These are phyloP conservation scores for Phortica magna DNA, from an alignment of 2,888 invertebrate species.

Conservation along the genomic window DNA sequence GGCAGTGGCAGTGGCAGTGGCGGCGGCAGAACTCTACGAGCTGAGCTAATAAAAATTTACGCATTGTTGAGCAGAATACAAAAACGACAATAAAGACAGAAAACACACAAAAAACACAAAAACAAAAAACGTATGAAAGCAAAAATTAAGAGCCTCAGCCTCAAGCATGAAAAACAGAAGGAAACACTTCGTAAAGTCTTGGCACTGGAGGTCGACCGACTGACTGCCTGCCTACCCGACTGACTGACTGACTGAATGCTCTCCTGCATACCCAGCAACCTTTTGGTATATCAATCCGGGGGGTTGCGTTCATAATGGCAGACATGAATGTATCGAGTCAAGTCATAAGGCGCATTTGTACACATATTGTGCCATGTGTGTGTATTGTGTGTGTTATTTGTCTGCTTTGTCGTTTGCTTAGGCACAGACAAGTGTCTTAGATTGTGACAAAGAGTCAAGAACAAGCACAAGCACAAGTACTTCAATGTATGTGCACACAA, in stretches of 20 bases:
- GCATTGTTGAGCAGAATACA: slow-evolving; percentile 53
- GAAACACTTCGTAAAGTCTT: neutral
- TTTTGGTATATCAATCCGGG: too few relatives aligned
- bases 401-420: slow-evolving; percentile 17
- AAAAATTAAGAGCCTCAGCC: slow-evolving; percentile 26
- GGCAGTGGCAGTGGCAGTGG: too few relatives aligned
- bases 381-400: neutral
- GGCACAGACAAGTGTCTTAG: slow-evolving; percentile 11
- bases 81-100: neutral
- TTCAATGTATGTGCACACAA: neutral
- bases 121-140: slow-evolving; percentile 38
- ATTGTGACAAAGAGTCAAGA: neutral
- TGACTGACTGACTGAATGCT: too few relatives aligned
- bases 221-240: too few relatives aligned
- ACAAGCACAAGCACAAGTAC: neutral
- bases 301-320: too few relatives aligned
- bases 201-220: neutral
- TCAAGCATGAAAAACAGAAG: slow-evolving; percentile 10
- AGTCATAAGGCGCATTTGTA: neutral
- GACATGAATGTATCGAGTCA: neutral
- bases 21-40: slow-evolving; percentile 16
- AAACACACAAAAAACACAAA: neutral
- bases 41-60: slow-evolving; percentile 62
- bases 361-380: neutral
- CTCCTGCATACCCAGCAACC: too few relatives aligned